Base-by-base conservation (phyloP, 2,113 vertebrate species). In the Chrysochloris asiatica region DNA sequence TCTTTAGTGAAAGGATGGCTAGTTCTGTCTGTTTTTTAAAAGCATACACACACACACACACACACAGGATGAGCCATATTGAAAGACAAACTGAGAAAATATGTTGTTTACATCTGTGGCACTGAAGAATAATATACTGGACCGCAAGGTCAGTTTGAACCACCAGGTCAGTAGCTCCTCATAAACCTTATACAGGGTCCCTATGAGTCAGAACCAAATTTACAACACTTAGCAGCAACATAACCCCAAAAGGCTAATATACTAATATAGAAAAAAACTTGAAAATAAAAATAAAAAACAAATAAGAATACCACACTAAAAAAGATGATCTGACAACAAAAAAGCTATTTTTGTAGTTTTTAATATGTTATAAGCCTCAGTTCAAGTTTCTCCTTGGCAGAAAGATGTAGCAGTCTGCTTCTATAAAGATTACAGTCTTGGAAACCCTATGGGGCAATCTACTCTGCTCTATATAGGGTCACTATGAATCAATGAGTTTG, bases 31-130 rank as follows among this genome's bases (percentile, higher is more conserved):
- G 41, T 54, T n/a, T 63, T 61, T 61, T 24, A 91, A 91, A 88
- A 84, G 67, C 54, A n/a, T 47, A 84, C 21, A 65, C 19, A 56
- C 3, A 56, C 2, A 56, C 19, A 30, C 30, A 63, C 52, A 63
- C 30, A 38, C 16, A 67, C n/a, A 69, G 21, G n/a, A 69, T 69
- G 5, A 69, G 67, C 36, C 65, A 38, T 69, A 45, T 50, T 65
- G n/a, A 91, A 88, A 63, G 24, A 71, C 50, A 72, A 73, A n/a
- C 28, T 84, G 17, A 78, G 85, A 85, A 81, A 88, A 48, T 33
- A 41, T 67, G 0, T n/a, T 72, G n/a, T 50, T 50, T 47, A 59
- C 6, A 72, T 47, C 12, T 9, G 54, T 50, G 14, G 71, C 30
- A 26, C 28, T 28, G 19, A 24, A 22, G 24, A 56, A 56, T 24